Evolutionary conservation across 2,888 invertebrate species (phyloP).

Genomic region (Teleiodes luculella): DNA sequence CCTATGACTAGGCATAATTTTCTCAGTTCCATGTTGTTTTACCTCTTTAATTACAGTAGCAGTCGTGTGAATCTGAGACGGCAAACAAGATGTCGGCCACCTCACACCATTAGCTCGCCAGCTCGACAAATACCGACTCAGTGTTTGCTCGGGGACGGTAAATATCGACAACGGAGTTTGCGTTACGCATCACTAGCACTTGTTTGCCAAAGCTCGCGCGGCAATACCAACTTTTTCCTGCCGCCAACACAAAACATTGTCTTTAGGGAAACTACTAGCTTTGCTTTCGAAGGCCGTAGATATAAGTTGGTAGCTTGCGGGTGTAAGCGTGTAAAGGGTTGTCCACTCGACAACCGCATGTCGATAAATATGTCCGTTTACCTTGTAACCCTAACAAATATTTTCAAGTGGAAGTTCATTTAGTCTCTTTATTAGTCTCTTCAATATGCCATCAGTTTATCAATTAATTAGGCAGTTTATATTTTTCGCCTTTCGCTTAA

Average conservation of each 20-base stretch:
- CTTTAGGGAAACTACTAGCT: background rate
- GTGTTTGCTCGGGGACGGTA: constrained; percentile 68
- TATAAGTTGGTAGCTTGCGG: constrained; percentile 35
- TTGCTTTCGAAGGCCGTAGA: background rate
- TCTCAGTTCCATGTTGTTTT: constrained; percentile 34
- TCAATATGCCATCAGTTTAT: constrained; percentile 5
- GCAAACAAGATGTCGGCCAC: constrained; percentile 52
- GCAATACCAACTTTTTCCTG: constrained; percentile 30
- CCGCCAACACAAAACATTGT: constrained; percentile 12
- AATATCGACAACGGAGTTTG: constrained; percentile 75
- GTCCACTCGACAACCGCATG: constrained; percentile 63
- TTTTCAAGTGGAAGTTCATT: constrained; percentile 46
- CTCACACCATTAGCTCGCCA: constrained; percentile 68
- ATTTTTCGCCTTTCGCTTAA: background rate
- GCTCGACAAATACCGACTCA: constrained; percentile 69
- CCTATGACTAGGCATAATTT: constrained; percentile 21
- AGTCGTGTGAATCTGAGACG: constrained; percentile 57
- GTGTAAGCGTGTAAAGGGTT: constrained; percentile 68
- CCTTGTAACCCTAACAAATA: constrained; percentile 63
- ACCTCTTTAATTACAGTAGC: constrained; percentile 63
- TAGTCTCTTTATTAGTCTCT: constrained; percentile 18
- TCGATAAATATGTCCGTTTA: constrained; percentile 70
- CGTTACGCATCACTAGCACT: constrained; percentile 76
- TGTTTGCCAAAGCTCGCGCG: constrained; percentile 62
- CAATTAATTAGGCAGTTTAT: constrained; percentile 1